Conservation (phyloP, 2,113 vertebrate species). For the Coreoperca whiteheadi region DNA sequence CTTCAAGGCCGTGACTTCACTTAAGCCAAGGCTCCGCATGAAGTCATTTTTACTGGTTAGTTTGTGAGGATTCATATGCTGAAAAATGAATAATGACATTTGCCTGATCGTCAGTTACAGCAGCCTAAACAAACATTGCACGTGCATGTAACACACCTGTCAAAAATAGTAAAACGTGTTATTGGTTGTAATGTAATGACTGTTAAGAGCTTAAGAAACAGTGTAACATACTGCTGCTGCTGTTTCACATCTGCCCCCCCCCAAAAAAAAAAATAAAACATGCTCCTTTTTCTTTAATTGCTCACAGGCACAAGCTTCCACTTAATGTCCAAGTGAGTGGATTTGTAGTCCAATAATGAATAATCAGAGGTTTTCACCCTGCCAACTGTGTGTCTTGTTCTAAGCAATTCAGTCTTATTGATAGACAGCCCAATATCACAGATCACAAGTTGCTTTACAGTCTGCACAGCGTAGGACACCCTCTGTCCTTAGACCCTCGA, state of each 20-base stretch:
- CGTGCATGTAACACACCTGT: neutral
- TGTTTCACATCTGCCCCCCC: neutral
- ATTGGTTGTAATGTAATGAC: neutral
- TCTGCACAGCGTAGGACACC: too few relatives aligned
- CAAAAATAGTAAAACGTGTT: neutral
- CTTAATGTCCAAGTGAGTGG: neutral
- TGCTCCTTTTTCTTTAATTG: neutral
- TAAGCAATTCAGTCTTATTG: too few relatives aligned
- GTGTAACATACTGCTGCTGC: neutral
- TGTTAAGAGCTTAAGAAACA: neutral
- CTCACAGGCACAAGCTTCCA: neutral
- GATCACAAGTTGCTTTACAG: too few relatives aligned
- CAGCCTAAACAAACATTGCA: neutral
- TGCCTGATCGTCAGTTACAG: neutral
- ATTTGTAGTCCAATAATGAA: neutral
- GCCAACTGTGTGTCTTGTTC: too few relatives aligned
- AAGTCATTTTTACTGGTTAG: neutral
- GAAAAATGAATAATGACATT: neutral
- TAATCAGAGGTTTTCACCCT: neutral
- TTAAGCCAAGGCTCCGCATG: neutral
- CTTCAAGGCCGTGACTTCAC: neutral
- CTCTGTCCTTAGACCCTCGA: too few relatives aligned
- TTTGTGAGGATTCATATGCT: too few relatives aligned
- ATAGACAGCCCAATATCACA: too few relatives aligned
- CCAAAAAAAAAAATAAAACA: too few relatives aligned